A percentile compares a stretch with the other conserved stretches of the same genome.
phyloP scores from a whole-genome alignment of 2,113 vertebrate species.

The Xenopus borealis region DNA sequence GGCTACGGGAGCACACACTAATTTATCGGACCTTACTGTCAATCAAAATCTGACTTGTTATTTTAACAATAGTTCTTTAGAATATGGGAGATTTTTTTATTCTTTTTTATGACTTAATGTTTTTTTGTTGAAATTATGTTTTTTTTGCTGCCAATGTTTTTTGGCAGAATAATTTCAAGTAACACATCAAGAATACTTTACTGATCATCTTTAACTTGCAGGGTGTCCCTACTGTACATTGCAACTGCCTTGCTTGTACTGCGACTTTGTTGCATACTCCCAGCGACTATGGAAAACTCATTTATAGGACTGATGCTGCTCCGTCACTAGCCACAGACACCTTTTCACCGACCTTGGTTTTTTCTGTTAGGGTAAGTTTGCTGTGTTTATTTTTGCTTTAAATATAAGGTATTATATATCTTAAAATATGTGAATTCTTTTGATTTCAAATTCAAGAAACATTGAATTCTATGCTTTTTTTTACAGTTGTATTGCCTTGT shows the following conservation, averaged over 20 bases:
- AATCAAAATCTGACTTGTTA: too few species aligned
- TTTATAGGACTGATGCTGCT: constrained; percentile 38
- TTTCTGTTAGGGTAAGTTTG: constrained; percentile 45
- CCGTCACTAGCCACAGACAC: constrained; percentile 34
- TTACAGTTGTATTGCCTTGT: too few species aligned
- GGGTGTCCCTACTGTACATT: constrained; percentile 43
- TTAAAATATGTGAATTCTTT: too few species aligned
- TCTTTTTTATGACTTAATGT: too few species aligned
- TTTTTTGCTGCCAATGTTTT: neutral
- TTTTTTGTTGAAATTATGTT: too few species aligned
- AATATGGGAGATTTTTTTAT: too few species aligned
- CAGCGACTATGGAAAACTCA: constrained; percentile 44
- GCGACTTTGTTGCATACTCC: constrained; percentile 41
- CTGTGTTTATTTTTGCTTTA: constrained; percentile 11
- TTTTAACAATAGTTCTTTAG: too few species aligned
- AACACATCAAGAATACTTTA: constrained; percentile 15
- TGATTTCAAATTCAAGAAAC: too few species aligned
- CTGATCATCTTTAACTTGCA: constrained; percentile 43
- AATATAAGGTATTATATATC: too few species aligned
- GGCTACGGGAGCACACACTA: too few species aligned
- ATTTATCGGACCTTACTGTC: too few species aligned
- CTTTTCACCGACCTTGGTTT: constrained; percentile 45
- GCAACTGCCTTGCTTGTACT: constrained; percentile 46
- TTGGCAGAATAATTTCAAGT: constrained; percentile 10
- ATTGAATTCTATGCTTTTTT: too few species aligned